phyloP scores from a whole-genome alignment of 2,797 vertebrate species.

The Myoxocephalus aenaeus region DNA sequence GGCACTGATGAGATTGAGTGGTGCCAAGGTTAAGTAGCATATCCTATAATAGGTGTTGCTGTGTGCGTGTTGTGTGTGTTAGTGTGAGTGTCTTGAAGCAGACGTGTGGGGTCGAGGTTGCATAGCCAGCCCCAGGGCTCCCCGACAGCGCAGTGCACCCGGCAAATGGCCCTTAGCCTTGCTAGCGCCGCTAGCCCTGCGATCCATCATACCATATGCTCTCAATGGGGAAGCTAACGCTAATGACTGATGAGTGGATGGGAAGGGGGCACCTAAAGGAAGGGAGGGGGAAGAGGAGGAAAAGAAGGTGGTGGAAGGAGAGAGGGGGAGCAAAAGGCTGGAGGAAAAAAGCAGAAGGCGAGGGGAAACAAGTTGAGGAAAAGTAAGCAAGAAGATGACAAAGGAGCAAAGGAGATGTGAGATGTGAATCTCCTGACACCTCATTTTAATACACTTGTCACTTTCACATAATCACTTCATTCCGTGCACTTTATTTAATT shows the following conservation, averaged over 20 bases:
- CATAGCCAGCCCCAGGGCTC: slow-evolving; percentile 74
- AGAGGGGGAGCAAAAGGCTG: slow-evolving; percentile 31
- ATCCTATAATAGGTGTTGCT: slow-evolving; percentile 77
- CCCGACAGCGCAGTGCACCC: slow-evolving; percentile 81
- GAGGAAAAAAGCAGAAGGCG: slow-evolving; percentile 32
- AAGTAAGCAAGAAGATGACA: slow-evolving; percentile 41
- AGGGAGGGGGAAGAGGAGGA: slow-evolving; percentile 37
- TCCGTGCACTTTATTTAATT: too few species aligned
- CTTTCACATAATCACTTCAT: too few species aligned
- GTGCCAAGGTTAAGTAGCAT: slow-evolving; percentile 87
- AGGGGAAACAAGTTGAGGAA: slow-evolving; percentile 37
- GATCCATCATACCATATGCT: slow-evolving; percentile 91
- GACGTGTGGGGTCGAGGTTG: slow-evolving; percentile 82
- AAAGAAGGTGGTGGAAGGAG: slow-evolving; percentile 37
- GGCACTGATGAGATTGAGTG: slow-evolving; percentile 62
- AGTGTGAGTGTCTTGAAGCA: slow-evolving; percentile 75
- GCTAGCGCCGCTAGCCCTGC: slow-evolving; percentile 85
- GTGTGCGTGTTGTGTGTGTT: slow-evolving; percentile 68
- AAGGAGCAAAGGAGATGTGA: slow-evolving; percentile 30
- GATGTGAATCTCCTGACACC: too few species aligned
- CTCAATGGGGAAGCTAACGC: slow-evolving; percentile 87
- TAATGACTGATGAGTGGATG: slow-evolving; percentile 86
- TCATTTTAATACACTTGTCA: too few species aligned
- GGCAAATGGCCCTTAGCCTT: slow-evolving; percentile 90
- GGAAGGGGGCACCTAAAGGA: slow-evolving; percentile 64